A percentile compares a stretch with the other conserved stretches of the same genome.
Evolutionary conservation across 2,797 vertebrate species (phyloP).

Genomic region (Garrulus glandarius): DNA sequence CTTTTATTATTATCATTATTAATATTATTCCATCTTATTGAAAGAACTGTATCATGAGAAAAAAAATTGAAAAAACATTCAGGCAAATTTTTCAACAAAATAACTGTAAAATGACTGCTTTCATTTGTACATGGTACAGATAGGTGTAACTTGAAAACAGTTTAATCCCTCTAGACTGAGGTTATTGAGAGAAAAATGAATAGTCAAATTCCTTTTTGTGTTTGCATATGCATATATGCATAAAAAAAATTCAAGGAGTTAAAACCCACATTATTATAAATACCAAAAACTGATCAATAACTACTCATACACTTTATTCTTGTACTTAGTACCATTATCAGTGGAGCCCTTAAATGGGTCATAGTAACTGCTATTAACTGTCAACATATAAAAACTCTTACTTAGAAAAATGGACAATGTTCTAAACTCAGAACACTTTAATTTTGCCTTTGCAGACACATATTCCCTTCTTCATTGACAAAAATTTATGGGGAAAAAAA

Average conservation of each 20-base stretch:
- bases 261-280: slow-evolving; percentile 26
- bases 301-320: not conserved
- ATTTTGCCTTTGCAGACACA: not conserved
- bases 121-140: slow-evolving; percentile 53
- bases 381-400: not conserved
- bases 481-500: not conserved
- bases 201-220: not conserved
- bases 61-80: not conserved
- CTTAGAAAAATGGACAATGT: not conserved
- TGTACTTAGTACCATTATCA: slow-evolving; percentile 49
- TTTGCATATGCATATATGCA: not conserved
- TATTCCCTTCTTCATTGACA: not conserved
- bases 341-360: not conserved
- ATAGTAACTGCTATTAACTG: not conserved
- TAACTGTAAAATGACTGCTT: slow-evolving; percentile 18
- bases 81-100: slow-evolving; percentile 17
- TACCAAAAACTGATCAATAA: slow-evolving; percentile 13
- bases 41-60: not conserved
- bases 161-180: not conserved
- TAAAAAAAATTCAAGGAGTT: not conserved
- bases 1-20: not conserved
- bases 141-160: slow-evolving; percentile 26
- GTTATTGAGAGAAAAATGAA: not conserved
- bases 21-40: not conserved
- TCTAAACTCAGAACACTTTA: not conserved